These are phyloP conservation scores for Tenebrosternarchus preto DNA, from an alignment of 2,113 vertebrate genomes.

Conservation along the genomic window DNA sequence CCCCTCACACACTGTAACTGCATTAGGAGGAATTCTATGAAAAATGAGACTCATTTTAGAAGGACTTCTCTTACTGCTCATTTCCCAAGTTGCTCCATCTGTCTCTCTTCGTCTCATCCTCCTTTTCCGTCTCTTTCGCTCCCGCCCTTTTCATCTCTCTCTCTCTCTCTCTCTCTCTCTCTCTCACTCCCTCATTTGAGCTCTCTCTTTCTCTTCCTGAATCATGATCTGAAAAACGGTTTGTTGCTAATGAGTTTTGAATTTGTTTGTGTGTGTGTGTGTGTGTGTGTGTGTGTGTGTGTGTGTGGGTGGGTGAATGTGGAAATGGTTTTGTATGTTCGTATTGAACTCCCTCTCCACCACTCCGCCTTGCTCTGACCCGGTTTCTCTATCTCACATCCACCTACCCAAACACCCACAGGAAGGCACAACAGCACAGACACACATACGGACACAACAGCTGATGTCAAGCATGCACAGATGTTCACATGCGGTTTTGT, in stretches of 20 bases:
- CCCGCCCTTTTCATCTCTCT: not conserved
- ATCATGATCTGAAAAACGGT: constrained; percentile 8
- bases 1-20: constrained; percentile 61
- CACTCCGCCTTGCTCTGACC: constrained; percentile 38
- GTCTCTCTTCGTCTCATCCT: not conserved
- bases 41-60: constrained; percentile 75
- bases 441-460: not conserved
- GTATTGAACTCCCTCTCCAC: constrained; percentile 26
- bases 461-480: not conserved
- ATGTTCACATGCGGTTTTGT: not conserved
- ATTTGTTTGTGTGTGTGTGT: not conserved
- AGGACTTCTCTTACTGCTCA: constrained; percentile 64
- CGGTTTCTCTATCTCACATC: constrained; percentile 32
- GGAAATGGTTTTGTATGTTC: constrained; percentile 17
- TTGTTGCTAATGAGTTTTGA: constrained; percentile 34
- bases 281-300: not conserved
- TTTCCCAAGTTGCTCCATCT: constrained; percentile 42
- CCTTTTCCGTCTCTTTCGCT: not conserved
- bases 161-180: constrained; percentile 7
- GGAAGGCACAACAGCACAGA: not conserved
- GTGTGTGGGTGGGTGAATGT: not conserved
- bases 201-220: no score
- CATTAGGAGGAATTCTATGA: constrained; percentile 65
- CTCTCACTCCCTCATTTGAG: no score
- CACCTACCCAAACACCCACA: constrained; percentile 25